phyloP scores from a whole-genome alignment of 2,888 invertebrate species.

The Junonia oenone region DNA sequence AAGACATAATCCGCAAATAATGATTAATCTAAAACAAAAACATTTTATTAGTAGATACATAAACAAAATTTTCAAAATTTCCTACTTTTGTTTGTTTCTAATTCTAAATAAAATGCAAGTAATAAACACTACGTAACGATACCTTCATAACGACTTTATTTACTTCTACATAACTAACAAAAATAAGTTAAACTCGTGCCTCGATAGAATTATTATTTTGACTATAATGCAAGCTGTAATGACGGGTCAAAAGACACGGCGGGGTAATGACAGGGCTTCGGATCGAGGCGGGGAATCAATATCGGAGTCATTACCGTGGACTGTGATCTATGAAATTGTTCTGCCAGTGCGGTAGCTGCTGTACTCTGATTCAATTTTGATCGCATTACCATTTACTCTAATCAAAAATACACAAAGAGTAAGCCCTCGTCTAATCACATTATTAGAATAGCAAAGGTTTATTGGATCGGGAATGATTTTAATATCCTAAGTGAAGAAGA shows the following conservation, averaged over 20 bases:
- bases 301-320: constrained; percentile 33
- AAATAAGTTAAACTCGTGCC: constrained; percentile 44
- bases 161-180: constrained; percentile 40
- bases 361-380: constrained; percentile 46
- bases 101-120: too few relatives aligned
- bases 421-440: constrained; percentile 14
- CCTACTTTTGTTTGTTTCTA: too few relatives aligned
- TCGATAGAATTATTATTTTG: constrained; percentile 44
- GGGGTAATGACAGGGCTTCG: constrained; percentile 61
- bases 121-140: too few relatives aligned
- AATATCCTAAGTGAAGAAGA: constrained; percentile 9
- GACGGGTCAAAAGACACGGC: constrained; percentile 68
- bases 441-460: constrained; percentile 11
- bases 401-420: constrained; percentile 26
- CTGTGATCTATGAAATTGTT: constrained; percentile 43
- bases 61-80: not conserved
- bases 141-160: constrained; percentile 30
- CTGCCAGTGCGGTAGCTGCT: constrained; percentile 46
- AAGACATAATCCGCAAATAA: constrained; percentile 52
- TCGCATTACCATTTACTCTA: constrained; percentile 20
- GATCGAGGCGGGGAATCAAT: constrained; percentile 52
- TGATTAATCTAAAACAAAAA: constrained; percentile 49
- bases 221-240: constrained; percentile 32
- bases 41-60: constrained; percentile 3
- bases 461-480: constrained; percentile 8